Conservation (phyloP, 2,113 vertebrate species). For the Hippolais icterina region DNA sequence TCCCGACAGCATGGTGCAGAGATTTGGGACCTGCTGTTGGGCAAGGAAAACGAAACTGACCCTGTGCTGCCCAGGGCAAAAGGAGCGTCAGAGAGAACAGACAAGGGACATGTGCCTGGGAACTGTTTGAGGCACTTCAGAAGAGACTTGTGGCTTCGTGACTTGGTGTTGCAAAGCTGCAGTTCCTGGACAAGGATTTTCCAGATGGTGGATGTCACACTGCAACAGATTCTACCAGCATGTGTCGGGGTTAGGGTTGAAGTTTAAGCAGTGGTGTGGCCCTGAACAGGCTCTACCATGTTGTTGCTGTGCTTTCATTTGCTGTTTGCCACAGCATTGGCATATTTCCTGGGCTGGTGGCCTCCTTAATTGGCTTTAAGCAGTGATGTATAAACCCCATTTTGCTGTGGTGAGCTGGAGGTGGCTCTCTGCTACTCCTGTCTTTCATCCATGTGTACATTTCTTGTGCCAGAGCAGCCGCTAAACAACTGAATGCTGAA, state of each 20-base stretch:
- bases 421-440: neutral
- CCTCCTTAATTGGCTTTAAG: neutral
- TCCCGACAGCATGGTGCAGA: neutral
- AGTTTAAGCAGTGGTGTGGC: neutral
- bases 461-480: neutral
- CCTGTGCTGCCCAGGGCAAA: neutral
- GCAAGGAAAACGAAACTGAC: neutral
- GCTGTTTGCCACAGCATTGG: neutral
- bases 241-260: neutral
- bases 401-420: neutral
- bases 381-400: neutral
- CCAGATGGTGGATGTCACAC: neutral
- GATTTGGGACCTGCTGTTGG: neutral
- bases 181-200: neutral
- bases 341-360: neutral
- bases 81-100: fast-evolving
- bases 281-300: neutral
- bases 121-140: neutral
- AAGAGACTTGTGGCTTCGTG: neutral
- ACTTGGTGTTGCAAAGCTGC: neutral
- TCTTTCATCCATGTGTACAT: neutral
- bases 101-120: neutral
- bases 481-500: neutral
- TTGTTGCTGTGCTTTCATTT: neutral
- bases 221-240: neutral